Base-by-base conservation (phyloP, 2,113 vertebrate genomes). In the human region DNA sequence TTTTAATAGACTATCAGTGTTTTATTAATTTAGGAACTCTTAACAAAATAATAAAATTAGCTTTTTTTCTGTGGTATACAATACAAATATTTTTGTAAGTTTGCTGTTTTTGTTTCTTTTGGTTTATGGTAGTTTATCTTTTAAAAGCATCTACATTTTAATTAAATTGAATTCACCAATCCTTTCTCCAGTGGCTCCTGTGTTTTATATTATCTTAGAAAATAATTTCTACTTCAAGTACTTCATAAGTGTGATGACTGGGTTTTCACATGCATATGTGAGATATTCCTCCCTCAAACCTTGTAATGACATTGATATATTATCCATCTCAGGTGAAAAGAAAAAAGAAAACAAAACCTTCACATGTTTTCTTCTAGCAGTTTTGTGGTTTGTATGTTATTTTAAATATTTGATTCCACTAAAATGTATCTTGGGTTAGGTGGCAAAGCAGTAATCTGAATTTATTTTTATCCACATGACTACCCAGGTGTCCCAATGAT, bases 381-480 rank as follows among this genome's bases (percentile, higher is more conserved):
- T 38, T 55, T 84, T 66, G 43, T 48, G 25, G 9, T 73, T 83
- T 94, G 4, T 52, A 59, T 23, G 57, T 85, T 86, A 82, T 64
- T 86, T 89, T 89, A 89, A 78, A 84, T 83, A 87, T 89, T 80
- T 84, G 4, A 59, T 94, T 57, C 22, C 57, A 80, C 38, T 79
- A 35, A 92, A 83, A 64, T 64, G 35, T 52, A 79, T 68, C 27
- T 79, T 55, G 25, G 5, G 73, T 86, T 79, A 92, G 52, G 6
- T 35, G 43, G 6, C 72, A 11, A 72, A 3, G 3, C 17, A 61
- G 30, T 35, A 1, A 59, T 70, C 30, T 82, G 48, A 87, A 82
- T 68, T 76, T 45, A 43, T 81, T 9, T 52, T 90, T 90, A 86
- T 75, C 20, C 8, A n/a, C 16, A 35, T 76, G 20, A 30, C 10